Evolutionary conservation across 2,113 vertebrate genomes (phyloP).

Genomic region (Synodontis membranacea): DNA sequence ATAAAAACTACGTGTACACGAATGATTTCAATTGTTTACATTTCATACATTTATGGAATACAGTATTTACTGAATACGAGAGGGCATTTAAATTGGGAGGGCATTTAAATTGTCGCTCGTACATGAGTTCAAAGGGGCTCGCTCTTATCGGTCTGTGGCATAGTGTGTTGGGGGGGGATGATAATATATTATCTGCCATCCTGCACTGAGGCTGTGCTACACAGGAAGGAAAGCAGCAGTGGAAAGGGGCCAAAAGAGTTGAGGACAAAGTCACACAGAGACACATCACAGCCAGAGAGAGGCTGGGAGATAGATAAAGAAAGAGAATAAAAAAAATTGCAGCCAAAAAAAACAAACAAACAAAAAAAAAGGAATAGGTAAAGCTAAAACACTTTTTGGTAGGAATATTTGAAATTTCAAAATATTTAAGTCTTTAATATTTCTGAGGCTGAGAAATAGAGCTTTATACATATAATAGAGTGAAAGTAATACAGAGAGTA

Average conservation of each 20-base stretch:
- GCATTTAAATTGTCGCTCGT: slow-evolving; percentile 66
- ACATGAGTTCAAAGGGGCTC: slow-evolving; percentile 41
- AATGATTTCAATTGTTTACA: not conserved
- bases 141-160: slow-evolving; percentile 65
- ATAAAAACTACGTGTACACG: not conserved
- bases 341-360: no score
- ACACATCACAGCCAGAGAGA: slow-evolving; percentile 33
- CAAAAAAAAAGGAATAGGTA: not conserved
- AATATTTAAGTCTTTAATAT: not conserved
- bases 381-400: not conserved
- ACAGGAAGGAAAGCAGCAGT: slow-evolving; percentile 69
- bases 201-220: slow-evolving; percentile 60
- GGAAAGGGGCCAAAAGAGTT: slow-evolving; percentile 43
- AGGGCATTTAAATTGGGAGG: slow-evolving; percentile 35
- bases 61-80: not conserved
- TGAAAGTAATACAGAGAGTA: not conserved
- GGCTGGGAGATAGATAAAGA: not conserved
- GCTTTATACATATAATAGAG: not conserved
- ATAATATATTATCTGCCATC: slow-evolving; percentile 72
- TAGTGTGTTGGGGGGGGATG: slow-evolving; percentile 60
- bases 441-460: not conserved
- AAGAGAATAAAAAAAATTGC: not conserved
- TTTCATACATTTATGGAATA: not conserved
- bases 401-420: not conserved
- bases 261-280: slow-evolving; percentile 47